phyloP scores from a whole-genome alignment of 2,113 vertebrate species.

The Carettochelys insculpta region DNA sequence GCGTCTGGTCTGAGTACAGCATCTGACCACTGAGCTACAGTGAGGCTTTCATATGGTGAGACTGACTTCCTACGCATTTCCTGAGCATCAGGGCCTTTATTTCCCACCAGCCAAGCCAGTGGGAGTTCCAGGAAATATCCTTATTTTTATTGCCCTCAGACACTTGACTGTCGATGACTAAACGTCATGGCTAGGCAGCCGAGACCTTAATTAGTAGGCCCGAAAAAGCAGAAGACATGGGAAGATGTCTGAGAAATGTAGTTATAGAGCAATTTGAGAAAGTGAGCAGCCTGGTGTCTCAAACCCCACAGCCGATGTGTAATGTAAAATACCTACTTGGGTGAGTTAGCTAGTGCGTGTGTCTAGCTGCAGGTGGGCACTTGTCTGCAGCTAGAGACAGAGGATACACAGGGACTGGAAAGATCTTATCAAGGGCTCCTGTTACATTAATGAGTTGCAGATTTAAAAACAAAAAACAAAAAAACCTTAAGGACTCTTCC shows the following conservation, averaged over 20 bases:
- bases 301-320: constrained; percentile 20
- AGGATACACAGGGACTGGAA: fast-evolving
- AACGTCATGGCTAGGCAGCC: not conserved
- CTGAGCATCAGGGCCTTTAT: not conserved
- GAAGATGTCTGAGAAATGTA: too few relatives aligned
- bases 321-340: not conserved
- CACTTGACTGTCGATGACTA: not conserved
- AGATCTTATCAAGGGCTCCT: not conserved
- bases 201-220: constrained; percentile 2
- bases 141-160: not conserved
- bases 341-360: constrained; percentile 2
- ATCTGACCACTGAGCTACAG: not conserved
- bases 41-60: not conserved
- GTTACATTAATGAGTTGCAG: not conserved
- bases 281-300: not conserved
- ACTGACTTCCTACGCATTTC: not conserved
- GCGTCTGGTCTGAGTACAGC: too few relatives aligned
- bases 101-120: not conserved
- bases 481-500: not conserved
- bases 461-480: not conserved
- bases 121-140: not conserved
- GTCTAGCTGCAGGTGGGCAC: not conserved
- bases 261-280: fast-evolving
- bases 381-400: fast-evolving
- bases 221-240: constrained; percentile 2